Base-by-base conservation (phyloP, 1,140 invertebrate genomes). In the Saccostrea cuccullata region DNA sequence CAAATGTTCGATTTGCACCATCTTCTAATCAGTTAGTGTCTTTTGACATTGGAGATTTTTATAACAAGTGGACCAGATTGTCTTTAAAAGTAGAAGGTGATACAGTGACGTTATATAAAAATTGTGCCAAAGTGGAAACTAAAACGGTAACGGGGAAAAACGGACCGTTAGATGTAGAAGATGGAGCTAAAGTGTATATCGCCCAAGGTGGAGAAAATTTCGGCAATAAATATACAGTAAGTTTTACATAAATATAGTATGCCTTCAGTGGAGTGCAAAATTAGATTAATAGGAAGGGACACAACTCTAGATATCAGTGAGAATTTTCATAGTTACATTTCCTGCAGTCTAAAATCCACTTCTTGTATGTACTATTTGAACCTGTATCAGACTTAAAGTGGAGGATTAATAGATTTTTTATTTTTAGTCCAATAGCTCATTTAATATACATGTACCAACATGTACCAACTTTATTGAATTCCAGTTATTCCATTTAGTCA, bases 41-140 rank as follows among this genome's bases (percentile, higher is more conserved):
- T 36, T 92, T 92, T 73, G 90, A 87, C 23, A 87, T 92, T 55
- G 86, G 88, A 26, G 73, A 87, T 77, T 83, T 90, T 84, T 86
- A 87, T 82, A 70, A 88, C 20, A 85, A 88, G 40, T 92, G 91
- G 91, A 89, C 90, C 17, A 90, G 90, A 86, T 26, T 92, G 58
- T 85, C 64, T 9, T 70, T 92, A 73, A 88, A 88, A 58, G 91
- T 92, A 15, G 67, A 91, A 85, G 73, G 87, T 47, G 86, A 90
- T 84, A 58, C 47, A 40, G 86, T 91, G 13, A 86, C 88, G 17
- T 60, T 92, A 26, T 92, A 91, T 56, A 84, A 90, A 55, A 91
- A 92, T 87, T 92, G 91, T 84, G 70, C 91, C 86, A 85, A 88
- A 89, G 64, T 86, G 55, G 87, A 89, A 40, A 73, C 83, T 26